A percentile compares a stretch with the other conserved stretches of the same genome.
Conservation (phyloP, 2,113 vertebrate species). For the Gopherus evgoodei region DNA sequence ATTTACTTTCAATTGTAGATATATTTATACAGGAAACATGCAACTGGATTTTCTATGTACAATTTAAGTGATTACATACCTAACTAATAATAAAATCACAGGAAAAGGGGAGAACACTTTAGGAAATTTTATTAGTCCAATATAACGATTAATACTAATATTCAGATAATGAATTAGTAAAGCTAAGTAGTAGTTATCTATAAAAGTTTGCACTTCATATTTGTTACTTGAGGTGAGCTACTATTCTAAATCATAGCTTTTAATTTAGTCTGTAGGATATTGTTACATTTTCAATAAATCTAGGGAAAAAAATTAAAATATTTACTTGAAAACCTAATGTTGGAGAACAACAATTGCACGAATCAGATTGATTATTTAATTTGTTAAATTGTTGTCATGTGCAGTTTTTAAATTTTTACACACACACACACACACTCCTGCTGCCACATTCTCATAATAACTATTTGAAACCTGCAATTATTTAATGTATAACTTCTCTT, state of each 20-base stretch:
- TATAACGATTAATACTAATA: not conserved
- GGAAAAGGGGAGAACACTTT: not conserved
- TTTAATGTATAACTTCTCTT: not conserved
- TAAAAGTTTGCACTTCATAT: not conserved
- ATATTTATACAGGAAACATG: not conserved
- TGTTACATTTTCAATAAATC: not conserved
- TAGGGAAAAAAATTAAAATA: not conserved
- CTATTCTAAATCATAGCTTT: not conserved
- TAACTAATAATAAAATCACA: not conserved
- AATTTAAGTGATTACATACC: not conserved
- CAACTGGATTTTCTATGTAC: not conserved
- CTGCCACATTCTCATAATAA: not conserved
- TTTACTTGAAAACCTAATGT: not conserved
- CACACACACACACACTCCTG: not conserved
- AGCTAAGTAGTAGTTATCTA: not conserved
- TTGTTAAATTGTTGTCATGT: not conserved
- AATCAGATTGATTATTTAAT: not conserved
- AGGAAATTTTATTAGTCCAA: not conserved
- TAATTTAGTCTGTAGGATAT: not conserved
- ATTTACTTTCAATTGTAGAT: not conserved
- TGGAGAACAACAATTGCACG: not conserved
- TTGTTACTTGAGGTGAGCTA: not conserved
- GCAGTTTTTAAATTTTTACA: not conserved
- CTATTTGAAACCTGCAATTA: not conserved
- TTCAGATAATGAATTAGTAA: not conserved